Evolutionary conservation across 2,888 invertebrate species (phyloP).

Genomic region (Orthosia cruda): DNA sequence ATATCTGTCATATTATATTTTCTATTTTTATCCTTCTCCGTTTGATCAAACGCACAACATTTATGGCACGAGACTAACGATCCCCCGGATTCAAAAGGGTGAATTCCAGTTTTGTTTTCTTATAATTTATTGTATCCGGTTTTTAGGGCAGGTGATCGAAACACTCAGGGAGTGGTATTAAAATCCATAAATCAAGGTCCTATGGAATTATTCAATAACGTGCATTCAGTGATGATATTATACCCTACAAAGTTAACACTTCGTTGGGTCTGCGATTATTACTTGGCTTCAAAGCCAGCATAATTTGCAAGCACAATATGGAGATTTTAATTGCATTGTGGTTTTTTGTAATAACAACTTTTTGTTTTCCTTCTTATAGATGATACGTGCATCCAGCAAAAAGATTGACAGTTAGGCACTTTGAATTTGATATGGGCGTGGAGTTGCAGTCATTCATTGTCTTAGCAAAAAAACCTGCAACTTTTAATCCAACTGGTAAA

Average conservation of each 20-base stretch:
- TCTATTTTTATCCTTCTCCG: constrained; percentile 37
- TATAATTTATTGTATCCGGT: constrained; percentile 89
- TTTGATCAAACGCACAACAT: constrained; percentile 63
- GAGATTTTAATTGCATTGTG: constrained; percentile 53
- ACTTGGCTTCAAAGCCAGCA: constrained; percentile 26
- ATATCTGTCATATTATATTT: constrained; percentile 54
- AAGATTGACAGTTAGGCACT: constrained; percentile 59
- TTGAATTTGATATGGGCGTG: constrained; percentile 51
- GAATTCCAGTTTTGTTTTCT: constrained; percentile 83
- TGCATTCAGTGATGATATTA: constrained; percentile 59
- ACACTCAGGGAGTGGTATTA: constrained; percentile 59
- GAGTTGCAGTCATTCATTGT: constrained; percentile 41
- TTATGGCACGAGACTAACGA: constrained; percentile 80
- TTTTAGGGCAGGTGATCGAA: constrained; percentile 86
- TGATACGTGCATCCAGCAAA: constrained; percentile 50
- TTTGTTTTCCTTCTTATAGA: constrained; percentile 42
- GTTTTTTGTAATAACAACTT: constrained; percentile 47
- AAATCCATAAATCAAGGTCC: constrained; percentile 62
- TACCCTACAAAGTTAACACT: constrained; percentile 56
- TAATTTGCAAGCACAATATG: constrained; percentile 51
- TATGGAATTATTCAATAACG: constrained; percentile 61
- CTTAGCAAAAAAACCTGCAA: constrained; percentile 43
- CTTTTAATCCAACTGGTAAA: constrained; percentile 3
- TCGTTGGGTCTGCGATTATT: constrained; percentile 49
- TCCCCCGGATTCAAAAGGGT: constrained; percentile 78